Evolutionary conservation across 2,888 invertebrate species (phyloP).

Genomic region (Timema podura): DNA sequence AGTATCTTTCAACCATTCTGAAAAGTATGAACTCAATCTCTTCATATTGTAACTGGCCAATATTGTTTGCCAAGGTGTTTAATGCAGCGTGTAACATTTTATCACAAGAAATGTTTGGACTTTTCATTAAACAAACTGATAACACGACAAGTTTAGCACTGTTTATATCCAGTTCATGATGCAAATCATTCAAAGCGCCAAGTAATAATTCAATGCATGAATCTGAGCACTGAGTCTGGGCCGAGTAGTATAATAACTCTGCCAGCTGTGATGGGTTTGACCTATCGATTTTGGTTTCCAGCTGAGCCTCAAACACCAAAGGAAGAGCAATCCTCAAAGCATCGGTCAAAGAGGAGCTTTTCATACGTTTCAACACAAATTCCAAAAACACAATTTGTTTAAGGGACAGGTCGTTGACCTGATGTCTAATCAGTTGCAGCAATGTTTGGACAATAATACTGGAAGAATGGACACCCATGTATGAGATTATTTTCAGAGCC

Average conservation of each 20-base stretch:
- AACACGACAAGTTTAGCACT: slow-evolving; percentile 53
- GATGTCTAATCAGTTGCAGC: slow-evolving; percentile 58
- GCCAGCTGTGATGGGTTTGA: slow-evolving; percentile 50
- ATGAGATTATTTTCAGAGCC: slow-evolving; percentile 55
- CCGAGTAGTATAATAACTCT: slow-evolving; percentile 54
- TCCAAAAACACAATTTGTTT: slow-evolving; percentile 60
- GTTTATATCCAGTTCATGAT: slow-evolving; percentile 43
- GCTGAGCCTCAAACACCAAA: slow-evolving; percentile 60
- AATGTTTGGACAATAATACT: slow-evolving; percentile 58
- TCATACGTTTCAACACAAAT: slow-evolving; percentile 53
- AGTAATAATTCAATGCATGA: slow-evolving; percentile 52
- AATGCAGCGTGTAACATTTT: slow-evolving; percentile 53
- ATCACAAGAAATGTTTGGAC: slow-evolving; percentile 41
- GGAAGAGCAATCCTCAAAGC: slow-evolving; percentile 63
- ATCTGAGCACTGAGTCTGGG: slow-evolving; percentile 50
- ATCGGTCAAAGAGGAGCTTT: slow-evolving; percentile 55
- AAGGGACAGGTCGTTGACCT: slow-evolving; percentile 57
- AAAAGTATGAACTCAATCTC: slow-evolving; percentile 52
- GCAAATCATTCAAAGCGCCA: slow-evolving; percentile 45
- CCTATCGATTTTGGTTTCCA: slow-evolving; percentile 55
- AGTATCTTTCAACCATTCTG: slow-evolving; percentile 48
- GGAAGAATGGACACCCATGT: slow-evolving; percentile 54
- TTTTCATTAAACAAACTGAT: slow-evolving; percentile 52
- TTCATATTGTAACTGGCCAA: slow-evolving; percentile 47
- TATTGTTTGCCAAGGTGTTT: slow-evolving; percentile 47